Conservation (phyloP, 2,888 invertebrate genomes). For the Drosophila kambysellisi region DNA sequence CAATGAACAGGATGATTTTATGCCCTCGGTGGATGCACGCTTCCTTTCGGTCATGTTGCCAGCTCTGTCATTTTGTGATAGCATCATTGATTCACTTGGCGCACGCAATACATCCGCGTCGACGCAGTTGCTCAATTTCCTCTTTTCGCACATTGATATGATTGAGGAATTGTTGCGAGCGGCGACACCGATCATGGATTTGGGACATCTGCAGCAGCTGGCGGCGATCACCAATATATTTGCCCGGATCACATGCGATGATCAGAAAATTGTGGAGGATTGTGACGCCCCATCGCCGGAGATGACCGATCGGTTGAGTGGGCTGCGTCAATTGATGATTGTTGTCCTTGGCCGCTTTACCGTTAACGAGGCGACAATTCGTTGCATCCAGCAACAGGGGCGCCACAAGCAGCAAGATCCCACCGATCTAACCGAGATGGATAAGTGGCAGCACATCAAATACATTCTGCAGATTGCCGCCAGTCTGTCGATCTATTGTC, state of each 20-base stretch:
- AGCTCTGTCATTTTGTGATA: slow-evolving; percentile 92
- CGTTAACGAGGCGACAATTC: slow-evolving; percentile 84
- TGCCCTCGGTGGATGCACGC: slow-evolving; percentile 89
- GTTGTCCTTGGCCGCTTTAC: slow-evolving; percentile 90
- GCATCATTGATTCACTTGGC: slow-evolving; percentile 93
- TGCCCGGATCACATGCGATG: slow-evolving; percentile 87
- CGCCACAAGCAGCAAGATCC: slow-evolving; percentile 31
- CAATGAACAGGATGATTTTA: slow-evolving; percentile 84
- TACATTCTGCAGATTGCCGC: slow-evolving; percentile 88
- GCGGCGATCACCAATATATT: slow-evolving; percentile 91
- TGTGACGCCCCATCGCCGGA: slow-evolving; percentile 27
- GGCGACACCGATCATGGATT: slow-evolving; percentile 88
- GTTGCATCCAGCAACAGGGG: slow-evolving; percentile 79
- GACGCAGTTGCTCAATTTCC: slow-evolving; percentile 91
- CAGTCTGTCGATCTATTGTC: slow-evolving; percentile 90
- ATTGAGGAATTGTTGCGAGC: slow-evolving; percentile 91
- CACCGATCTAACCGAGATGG: slow-evolving; percentile 43
- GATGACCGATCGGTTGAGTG: slow-evolving; percentile 85
- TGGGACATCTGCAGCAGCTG: slow-evolving; percentile 90
- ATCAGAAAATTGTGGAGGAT: background rate
- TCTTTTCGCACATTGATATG: slow-evolving; percentile 93
- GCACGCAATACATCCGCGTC: slow-evolving; percentile 93
- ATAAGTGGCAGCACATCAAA: slow-evolving; percentile 85
- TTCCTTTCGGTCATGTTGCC: slow-evolving; percentile 94
- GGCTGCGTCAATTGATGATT: slow-evolving; percentile 91